Evolutionary conservation across 2,113 vertebrate genomes (phyloP).

Genomic region (Calidris pygmaea): DNA sequence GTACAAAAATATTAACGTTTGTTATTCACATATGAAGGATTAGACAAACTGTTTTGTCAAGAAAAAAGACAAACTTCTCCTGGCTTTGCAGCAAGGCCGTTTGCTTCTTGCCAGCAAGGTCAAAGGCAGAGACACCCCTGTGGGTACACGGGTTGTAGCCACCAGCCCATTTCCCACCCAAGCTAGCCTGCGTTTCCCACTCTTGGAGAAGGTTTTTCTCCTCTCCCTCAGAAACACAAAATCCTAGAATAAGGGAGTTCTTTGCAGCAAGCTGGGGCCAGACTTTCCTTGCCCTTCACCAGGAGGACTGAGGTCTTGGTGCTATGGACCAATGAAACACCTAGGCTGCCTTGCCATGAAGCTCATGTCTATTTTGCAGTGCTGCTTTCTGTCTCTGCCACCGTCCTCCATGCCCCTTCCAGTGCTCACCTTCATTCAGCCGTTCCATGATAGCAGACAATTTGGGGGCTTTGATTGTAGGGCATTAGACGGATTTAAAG

Average conservation of each 20-base stretch:
- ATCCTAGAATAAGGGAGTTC: neutral
- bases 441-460: neutral
- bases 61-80: neutral
- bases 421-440: neutral
- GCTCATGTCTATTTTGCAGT: neutral
- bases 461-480: constrained; percentile 10
- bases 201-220: fast-evolving
- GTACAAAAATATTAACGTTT: neutral
- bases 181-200: neutral
- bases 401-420: neutral
- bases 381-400: neutral
- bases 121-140: neutral
- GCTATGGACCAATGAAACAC: neutral
- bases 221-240: neutral
- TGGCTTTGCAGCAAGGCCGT: fast-evolving
- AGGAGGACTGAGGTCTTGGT: neutral
- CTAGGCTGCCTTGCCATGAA: neutral
- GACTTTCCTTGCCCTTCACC: neutral
- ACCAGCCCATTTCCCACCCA: neutral
- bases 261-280: neutral
- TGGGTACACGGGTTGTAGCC: neutral
- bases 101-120: neutral
- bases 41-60: neutral
- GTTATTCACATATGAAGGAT: fast-evolving
- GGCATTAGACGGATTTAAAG: constrained; percentile 21